Base-by-base conservation (phyloP, 2,797 vertebrate genomes). In the Sebastiscus tertius region DNA sequence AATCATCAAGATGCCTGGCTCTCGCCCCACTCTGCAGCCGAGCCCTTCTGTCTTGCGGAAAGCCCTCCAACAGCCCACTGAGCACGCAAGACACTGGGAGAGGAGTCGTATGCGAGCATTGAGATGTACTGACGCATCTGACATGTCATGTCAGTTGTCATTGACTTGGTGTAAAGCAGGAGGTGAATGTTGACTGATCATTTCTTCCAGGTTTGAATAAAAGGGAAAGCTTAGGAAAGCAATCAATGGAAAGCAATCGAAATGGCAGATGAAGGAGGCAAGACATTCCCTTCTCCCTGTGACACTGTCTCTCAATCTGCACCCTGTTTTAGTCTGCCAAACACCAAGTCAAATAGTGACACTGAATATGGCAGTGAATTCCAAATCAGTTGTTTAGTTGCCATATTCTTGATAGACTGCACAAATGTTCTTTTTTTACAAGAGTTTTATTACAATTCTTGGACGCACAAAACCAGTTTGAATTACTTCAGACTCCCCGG, bases 11-110 rank as follows among this genome's bases (percentile, higher is more conserved):
- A 94, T 93, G 95, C 88, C 93, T 96, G 95, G 95, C 94, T 94
- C 90, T 86, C 81, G 82, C 94, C 92, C 92, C 94, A 84, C 89
- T 93, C 91, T 90, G 92, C 88, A 92, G 95, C 91, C 89, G 90
- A 93, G 94, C 94, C 95, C 95, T 95, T 96, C 95, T 96, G 95
- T 96, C 94, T 93, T 81, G 83, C 83, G 80, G 75, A 93, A 94
- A 93, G 87, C 92, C 93, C 95, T 96, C 95, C 95, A 96, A 93
- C 91, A 94, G 92, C 94, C 93, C 93, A 94, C 93, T 91, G 92
- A 93, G 94, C 90, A 79, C 65, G 77, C 88, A 64, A 89, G 92
- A 89, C 85, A 72, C 71, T 69, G 85, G 86, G 72, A 93, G 88
- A 82, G 69, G 75, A 92, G 80, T 78, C 73, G 33, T 71, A 54